A percentile compares a stretch with the other conserved stretches of the same genome.
These are phyloP conservation scores for Paramuricea clavata DNA, from an alignment of 92 coral and sea anemone species.

Conservation along the genomic window DNA sequence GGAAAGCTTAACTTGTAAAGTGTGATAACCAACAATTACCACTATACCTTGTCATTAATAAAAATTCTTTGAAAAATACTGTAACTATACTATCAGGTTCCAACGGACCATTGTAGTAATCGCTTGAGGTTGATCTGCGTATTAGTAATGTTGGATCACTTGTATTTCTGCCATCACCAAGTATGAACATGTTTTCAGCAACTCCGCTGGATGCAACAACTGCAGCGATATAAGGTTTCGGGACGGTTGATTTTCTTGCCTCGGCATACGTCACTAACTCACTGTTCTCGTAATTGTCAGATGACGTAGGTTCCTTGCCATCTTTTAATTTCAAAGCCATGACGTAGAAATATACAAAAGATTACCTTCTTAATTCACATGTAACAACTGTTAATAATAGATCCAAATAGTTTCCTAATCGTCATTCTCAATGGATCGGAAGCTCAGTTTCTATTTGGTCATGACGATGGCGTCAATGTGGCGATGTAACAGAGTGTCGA, in stretches of 20 bases:
- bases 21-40: too few species aligned
- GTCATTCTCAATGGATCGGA: too few species aligned
- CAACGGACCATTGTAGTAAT: not conserved
- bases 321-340: not conserved
- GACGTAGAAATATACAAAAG: not conserved
- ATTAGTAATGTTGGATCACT: not conserved
- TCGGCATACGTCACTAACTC: not conserved
- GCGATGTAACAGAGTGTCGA: too few species aligned
- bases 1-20: too few species aligned
- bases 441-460: too few species aligned
- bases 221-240: not conserved
- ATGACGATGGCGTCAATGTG: too few species aligned
- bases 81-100: too few species aligned
- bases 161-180: slow-evolving; percentile 3
- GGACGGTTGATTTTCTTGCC: not conserved
- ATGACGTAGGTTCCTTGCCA: not conserved
- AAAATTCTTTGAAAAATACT: too few species aligned
- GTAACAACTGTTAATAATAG: too few species aligned
- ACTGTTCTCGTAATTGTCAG: not conserved
- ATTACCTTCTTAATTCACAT: not conserved
- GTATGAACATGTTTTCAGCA: not conserved
- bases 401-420: too few species aligned
- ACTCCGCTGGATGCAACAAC: not conserved
- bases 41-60: too few species aligned
- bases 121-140: not conserved